Base-by-base conservation (phyloP, 2,113 vertebrate species). In the Ctenomys sociabilis region DNA sequence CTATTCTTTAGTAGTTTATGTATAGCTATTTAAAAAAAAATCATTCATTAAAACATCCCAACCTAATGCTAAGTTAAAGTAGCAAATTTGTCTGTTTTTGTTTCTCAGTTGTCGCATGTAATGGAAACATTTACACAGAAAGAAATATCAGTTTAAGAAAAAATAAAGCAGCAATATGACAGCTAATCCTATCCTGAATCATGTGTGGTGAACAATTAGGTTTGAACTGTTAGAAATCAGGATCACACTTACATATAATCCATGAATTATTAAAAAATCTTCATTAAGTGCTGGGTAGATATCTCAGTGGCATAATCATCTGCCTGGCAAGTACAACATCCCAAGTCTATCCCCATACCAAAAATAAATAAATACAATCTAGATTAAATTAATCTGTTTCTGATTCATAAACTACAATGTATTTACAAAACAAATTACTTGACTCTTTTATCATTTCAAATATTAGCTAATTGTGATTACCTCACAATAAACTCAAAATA, bases 61-160 rank as follows among this genome's bases (percentile, higher is more conserved):
- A 21, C 17, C 32, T 91, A 26, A 68, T 81, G 9, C 22, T 89
- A 59, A 77, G 82, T 57, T 88, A 86, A n/a, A 28, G 22, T 32
- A 45, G 24, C 26, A 73, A 40, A 52, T 61, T 40, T 86, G 6
- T 43, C 7, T 87, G 30, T 64, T 92, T 88, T 70, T 61, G 59
- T 26, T 81, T 93, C 54, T 90, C 11, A 83, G 9, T 52, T 80
- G 32, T 59, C 54, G 0, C 52, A 43, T 80, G 13, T 84, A 89
- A 93, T 91, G 24, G 22, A 70, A 77, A 57, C 3, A 94, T n/a
- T 94, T 93, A 54, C 32, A 68, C 9, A 45, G 37, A 94, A 94
- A 90, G 54, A 68, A 80, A 59, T 57, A 85, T 61, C 64, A 88
- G 2, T 57, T 86, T 57, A 19, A 17, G n/a, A 86, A 92, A 94